Evolutionary conservation across 2,888 invertebrate genomes (phyloP).

Genomic region (Copidosoma aretas): DNA sequence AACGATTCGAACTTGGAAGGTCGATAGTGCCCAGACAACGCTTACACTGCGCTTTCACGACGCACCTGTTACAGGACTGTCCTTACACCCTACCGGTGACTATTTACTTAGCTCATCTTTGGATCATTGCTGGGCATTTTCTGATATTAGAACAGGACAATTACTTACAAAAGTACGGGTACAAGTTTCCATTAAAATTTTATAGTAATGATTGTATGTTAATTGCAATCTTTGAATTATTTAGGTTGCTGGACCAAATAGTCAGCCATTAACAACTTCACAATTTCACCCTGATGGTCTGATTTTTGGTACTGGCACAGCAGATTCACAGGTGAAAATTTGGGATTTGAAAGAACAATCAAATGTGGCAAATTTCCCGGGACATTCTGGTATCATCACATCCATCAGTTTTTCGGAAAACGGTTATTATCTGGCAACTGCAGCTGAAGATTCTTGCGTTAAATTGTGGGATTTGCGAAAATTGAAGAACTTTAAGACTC

Average conservation of each 20-base stretch:
- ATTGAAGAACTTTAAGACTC: constrained; percentile 97
- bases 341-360: constrained; percentile 99
- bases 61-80: constrained; percentile 93
- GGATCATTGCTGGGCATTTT: constrained; percentile 98
- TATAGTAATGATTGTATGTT: neutral
- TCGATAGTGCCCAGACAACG: constrained; percentile 82
- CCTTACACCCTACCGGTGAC: constrained; percentile 97
- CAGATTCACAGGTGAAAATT: constrained; percentile 95
- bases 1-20: constrained; percentile 96
- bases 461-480: constrained; percentile 99
- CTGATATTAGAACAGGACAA: constrained; percentile 92
- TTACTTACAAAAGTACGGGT: constrained; percentile 84
- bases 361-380: constrained; percentile 97
- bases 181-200: neutral
- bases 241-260: constrained; percentile 62
- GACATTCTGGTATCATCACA: constrained; percentile 94
- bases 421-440: constrained; percentile 98
- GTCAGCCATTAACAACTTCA: constrained; percentile 83
- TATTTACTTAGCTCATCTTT: constrained; percentile 93
- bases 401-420: constrained; percentile 99
- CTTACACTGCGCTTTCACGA: constrained; percentile 90
- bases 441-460: constrained; percentile 95
- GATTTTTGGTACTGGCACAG: constrained; percentile 96
- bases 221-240: neutral
- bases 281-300: constrained; percentile 99